Evolutionary conservation across 2,888 invertebrate species (phyloP).

Genomic region (Prosapia bicincta): DNA sequence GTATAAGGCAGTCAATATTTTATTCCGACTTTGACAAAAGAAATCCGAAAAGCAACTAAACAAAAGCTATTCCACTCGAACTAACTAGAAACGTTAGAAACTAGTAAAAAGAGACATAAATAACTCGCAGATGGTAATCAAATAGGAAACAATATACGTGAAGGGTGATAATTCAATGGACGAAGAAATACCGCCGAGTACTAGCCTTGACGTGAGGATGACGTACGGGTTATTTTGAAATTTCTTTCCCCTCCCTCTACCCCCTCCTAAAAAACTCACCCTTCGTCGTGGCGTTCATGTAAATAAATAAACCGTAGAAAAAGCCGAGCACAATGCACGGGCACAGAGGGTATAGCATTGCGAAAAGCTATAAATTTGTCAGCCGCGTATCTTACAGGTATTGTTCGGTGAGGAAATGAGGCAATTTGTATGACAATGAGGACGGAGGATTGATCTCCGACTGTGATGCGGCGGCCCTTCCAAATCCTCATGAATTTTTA

Average conservation of each 20-base stretch:
- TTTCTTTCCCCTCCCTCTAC: constrained; percentile 18
- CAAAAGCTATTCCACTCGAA: no score
- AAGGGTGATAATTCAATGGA: constrained; percentile 25
- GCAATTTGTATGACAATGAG: constrained; percentile 23
- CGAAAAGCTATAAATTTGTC: constrained; percentile 28
- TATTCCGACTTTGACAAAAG: no score
- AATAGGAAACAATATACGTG: constrained; percentile 25
- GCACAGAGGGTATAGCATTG: constrained; percentile 8
- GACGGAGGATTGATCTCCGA: neutral
- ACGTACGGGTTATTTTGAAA: constrained; percentile 25
- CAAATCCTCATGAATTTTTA: neutral
- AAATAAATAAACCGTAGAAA: constrained; percentile 22
- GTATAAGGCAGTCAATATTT: no score
- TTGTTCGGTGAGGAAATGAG: constrained; percentile 23
- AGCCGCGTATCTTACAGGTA: constrained; percentile 23
- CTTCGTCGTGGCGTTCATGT: constrained; percentile 17
- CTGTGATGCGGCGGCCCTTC: neutral
- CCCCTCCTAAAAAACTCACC: constrained; percentile 17
- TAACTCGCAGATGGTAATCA: constrained; percentile 22
- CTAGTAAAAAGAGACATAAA: constrained; percentile 28
- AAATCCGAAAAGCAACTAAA: no score
- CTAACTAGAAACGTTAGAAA: neutral
- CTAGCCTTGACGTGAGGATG: constrained; percentile 17
- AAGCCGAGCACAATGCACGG: neutral
- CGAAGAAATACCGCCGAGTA: constrained; percentile 8